Base-by-base conservation (phyloP, 2,888 invertebrate species). In the Athetis lepigone region DNA sequence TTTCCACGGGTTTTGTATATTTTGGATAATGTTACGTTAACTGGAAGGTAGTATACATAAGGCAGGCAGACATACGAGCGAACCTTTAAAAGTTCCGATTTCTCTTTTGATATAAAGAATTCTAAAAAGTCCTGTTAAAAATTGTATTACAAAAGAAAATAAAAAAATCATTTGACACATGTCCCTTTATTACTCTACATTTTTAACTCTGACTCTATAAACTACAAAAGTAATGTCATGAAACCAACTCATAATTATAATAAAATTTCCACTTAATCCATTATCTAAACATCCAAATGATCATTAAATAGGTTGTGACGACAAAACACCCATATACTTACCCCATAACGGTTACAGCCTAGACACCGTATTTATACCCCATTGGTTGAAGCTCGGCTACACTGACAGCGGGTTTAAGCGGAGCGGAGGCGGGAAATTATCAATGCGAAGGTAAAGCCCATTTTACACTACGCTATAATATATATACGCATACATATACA, bases 201-300 rank as follows among this genome's bases (percentile, higher is more conserved):
- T 33, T n/a, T 50, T 4, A n/a, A 36, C 13, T 6, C 4, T 47
- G 21, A 51, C 29, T 37, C 9, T 50, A 66, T 66, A 39, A 59
- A 54, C 40, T 1, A 40, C 36, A 49, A 49, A 19, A n/a, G n/a
- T n/a, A n/a, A n/a, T n/a, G n/a, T n/a, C 8, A 54, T 39, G 11
- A 50, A 50, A 54, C 49, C 43, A 4, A 23, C 21, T 45, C 43
- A 39, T 47, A 56, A 51, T 43, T 62, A 52, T 63, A 72, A 72
- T 64, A 61, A 64, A 76, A 60, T 46, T n/a, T 64, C 27, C 56
- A 68, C 58, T 75, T 79, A 75, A 33, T 63, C 45, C 60, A 62
- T 72, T 75, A 79, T 79, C 77, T 72, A 62, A 66, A 77, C 78
- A 56, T 64, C 16, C 1, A 11, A 56, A 68, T 36, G 66, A 69